phyloP scores from a whole-genome alignment of 2,113 vertebrate genomes.

The Ariopsis seemanni region DNA sequence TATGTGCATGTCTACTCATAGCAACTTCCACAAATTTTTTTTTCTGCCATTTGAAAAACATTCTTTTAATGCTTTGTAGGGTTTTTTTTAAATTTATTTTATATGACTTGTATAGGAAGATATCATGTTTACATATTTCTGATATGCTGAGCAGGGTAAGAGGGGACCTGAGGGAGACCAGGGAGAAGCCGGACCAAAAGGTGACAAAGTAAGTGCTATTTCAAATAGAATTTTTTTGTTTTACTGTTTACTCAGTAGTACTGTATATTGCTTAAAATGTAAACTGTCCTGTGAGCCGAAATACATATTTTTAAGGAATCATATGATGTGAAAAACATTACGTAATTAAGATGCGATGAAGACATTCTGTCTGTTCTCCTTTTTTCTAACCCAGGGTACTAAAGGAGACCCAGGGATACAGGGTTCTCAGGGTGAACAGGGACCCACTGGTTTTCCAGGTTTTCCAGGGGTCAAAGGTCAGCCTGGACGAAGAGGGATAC shows the following conservation, averaged over 20 bases:
- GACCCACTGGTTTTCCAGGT: conserved; percentile 75
- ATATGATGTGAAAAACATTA: not conserved
- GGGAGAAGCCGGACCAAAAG: conserved; percentile 78
- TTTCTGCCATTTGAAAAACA: not conserved
- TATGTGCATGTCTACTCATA: not conserved
- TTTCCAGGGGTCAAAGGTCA: conserved; percentile 76
- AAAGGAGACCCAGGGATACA: conserved; percentile 70
- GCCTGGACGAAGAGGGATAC: conserved; percentile 65
- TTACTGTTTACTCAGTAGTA: not conserved
- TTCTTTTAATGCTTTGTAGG: conserved; percentile 9
- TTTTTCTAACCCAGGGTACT: conserved; percentile 67
- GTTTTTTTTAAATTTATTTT: not conserved
- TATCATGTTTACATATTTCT: not conserved
- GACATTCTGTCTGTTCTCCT: not conserved
- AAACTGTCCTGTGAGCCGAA: not conserved
- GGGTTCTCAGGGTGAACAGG: conserved; percentile 75
- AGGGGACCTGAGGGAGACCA: conserved; percentile 75
- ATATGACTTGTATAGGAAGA: not conserved
- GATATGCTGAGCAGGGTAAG: conserved; percentile 68
- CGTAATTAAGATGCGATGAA: not conserved
- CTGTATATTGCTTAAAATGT: not conserved
- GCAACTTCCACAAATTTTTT: not conserved
- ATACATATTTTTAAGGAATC: not conserved
- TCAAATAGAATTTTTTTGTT: not conserved
- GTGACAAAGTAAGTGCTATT: conserved; percentile 72